Evolutionary conservation across 2,888 invertebrate genomes (phyloP).

Genomic region (Caenorhabditis wallacei): DNA sequence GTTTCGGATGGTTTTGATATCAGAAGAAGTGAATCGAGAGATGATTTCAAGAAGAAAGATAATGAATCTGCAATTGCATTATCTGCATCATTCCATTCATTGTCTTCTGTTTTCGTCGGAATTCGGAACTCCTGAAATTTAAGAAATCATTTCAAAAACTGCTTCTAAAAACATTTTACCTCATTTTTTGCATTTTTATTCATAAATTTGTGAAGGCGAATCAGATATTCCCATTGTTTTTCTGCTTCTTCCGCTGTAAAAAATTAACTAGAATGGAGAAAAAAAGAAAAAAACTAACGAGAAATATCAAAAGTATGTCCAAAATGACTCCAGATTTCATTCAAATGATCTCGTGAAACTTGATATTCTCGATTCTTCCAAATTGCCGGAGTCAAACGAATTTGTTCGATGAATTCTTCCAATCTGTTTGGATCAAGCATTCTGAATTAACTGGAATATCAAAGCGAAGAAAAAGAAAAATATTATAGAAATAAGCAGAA

Average conservation of each 20-base stretch:
- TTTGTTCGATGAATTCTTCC: constrained; percentile 54
- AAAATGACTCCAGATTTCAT: constrained; percentile 58
- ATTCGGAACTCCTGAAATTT: constrained; percentile 43
- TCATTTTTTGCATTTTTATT: constrained; percentile 15
- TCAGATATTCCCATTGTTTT: constrained; percentile 51
- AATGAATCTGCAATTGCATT: constrained; percentile 40
- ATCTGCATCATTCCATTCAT: constrained; percentile 35
- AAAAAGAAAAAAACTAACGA: constrained; percentile 11
- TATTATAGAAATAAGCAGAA: too few relatives aligned
- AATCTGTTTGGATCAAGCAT: constrained; percentile 41
- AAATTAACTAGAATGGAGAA: neutral
- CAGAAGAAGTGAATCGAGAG: constrained; percentile 25
- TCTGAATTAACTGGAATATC: constrained; percentile 6
- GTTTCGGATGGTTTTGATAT: constrained; percentile 32
- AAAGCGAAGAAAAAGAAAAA: neutral
- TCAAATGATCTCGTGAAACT: constrained; percentile 32
- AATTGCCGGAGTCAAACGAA: constrained; percentile 53
- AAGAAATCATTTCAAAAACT: neutral
- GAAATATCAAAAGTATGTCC: constrained; percentile 59
- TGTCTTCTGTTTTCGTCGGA: neutral
- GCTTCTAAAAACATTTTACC: neutral
- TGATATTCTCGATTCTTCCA: constrained; percentile 50
- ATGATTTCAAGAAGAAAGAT: constrained; percentile 17
- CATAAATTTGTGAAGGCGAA: constrained; percentile 47
- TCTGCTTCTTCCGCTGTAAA: constrained; percentile 50